Conservation (phyloP, 2,888 invertebrate genomes). For the Sympetrum striolatum region DNA sequence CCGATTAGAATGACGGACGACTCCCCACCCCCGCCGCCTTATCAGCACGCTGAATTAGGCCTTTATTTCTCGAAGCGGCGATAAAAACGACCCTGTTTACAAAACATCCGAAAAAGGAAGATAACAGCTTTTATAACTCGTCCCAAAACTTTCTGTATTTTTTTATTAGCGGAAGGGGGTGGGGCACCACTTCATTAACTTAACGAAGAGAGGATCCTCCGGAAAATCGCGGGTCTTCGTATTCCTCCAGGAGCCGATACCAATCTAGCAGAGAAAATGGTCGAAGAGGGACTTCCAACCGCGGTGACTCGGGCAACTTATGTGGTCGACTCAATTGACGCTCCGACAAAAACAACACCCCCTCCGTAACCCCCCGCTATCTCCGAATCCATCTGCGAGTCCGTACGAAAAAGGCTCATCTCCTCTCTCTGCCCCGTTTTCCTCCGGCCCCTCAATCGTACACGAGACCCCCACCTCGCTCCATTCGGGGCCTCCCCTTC, state of each 20-base stretch:
- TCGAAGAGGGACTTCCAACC: not conserved
- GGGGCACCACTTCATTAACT: not conserved
- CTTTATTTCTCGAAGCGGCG: not conserved
- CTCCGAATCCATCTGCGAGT: slow-evolving; percentile 14
- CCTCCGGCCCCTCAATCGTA: not conserved
- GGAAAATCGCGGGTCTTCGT: not conserved
- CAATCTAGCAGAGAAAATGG: not conserved
- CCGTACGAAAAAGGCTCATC: not conserved
- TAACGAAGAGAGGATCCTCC: not conserved
- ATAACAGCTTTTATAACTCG: not conserved
- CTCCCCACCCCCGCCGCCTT: no score
- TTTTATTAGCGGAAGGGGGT: not conserved
- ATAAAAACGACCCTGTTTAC: not conserved
- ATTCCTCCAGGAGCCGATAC: not conserved
- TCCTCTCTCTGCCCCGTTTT: not conserved
- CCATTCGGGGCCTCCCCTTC: not conserved
- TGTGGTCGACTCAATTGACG: slow-evolving; percentile 33
- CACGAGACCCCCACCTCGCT: not conserved
- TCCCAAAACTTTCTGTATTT: not conserved
- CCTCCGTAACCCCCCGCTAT: not conserved
- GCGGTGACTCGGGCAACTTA: slow-evolving; percentile 17
- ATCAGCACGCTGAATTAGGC: not conserved
- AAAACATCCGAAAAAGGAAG: not conserved
- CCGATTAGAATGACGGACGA: no score
- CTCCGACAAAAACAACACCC: not conserved